Evolutionary conservation across 2,797 vertebrate genomes (phyloP).

Genomic region (Intellagama lesueurii): DNA sequence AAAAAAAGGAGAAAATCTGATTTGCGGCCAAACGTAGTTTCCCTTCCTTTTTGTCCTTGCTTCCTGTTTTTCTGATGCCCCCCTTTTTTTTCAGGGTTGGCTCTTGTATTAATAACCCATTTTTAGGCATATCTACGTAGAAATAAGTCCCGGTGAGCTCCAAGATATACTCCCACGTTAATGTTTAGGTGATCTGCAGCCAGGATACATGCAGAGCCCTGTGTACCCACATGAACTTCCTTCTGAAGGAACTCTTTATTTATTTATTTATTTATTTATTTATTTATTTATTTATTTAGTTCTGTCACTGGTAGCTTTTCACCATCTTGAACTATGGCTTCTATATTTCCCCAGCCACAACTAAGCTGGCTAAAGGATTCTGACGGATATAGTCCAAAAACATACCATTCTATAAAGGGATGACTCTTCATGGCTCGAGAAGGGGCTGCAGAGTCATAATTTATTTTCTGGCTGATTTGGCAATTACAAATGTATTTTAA

Average conservation of each 20-base stretch:
- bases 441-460: not conserved
- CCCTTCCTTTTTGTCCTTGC: not conserved
- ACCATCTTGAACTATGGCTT: not conserved
- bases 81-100: no score
- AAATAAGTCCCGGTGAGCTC: no score
- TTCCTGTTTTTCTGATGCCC: no score
- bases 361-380: no score
- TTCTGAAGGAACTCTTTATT: not conserved
- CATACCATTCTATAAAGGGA: not conserved
- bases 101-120: no score
- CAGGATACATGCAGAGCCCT: not conserved
- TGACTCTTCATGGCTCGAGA: not conserved
- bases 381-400: no score
- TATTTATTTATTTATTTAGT: no score
- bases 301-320: not conserved
- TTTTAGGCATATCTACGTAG: no score
- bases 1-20: not conserved
- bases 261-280: no score
- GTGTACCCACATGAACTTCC: not conserved
- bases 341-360: no score
- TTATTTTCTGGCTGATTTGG: not conserved
- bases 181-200: not conserved
- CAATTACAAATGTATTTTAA: not conserved
- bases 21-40: not conserved
- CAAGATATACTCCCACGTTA: no score